Evolutionary conservation across 1,140 invertebrate species (phyloP), one percentile per base, ranked within the genome.

Genomic region (Nixonia krombeini): DNA sequence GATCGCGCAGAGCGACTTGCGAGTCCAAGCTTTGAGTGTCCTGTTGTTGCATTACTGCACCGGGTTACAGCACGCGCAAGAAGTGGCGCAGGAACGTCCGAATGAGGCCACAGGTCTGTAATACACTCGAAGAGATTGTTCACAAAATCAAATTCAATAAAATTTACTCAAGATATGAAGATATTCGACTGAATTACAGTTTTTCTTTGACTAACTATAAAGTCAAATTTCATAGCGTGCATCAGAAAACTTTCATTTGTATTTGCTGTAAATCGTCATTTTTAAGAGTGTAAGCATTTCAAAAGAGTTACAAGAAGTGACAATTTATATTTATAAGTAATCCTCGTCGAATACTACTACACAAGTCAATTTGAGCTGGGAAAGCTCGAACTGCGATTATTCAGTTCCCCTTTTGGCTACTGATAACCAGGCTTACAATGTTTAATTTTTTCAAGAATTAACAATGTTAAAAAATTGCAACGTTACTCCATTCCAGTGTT

Each of bases 11-110:
- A 91, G 89, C 16, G 92, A 94, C 74, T 87, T 91, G 59, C 89
- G 91, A 72, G 90, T 92, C 2, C 91, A 94, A 76, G 92, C 92
- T 0, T 80, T 96, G 47, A 93, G 93, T 17, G 89, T 95, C 16
- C 86, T 96, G 21, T 90, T 95, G 89, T 82, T 95, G 59, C 93
- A 95, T 79, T 95, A 93, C 83, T 96, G 93, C 80, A 90, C 93
- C 1, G 93, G 92, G 5, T 81, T 95, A 25, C 92, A 94, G 73
- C 87, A 90, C 58, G 88, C 88, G 12, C 83, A 89, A 47, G 88
- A 90, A 46, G 53, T 57, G 52, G 63, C 82, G 21, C 70, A 85
- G 56, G 85, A 87, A 5, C 65, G 61, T 41, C 42, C 62, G 16
- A 63, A 75, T 45, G 17, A 13, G 8, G 62, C 38, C 10, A 61